Conservation (phyloP, 2,113 vertebrate genomes). For the Mormyrus iriodes region DNA sequence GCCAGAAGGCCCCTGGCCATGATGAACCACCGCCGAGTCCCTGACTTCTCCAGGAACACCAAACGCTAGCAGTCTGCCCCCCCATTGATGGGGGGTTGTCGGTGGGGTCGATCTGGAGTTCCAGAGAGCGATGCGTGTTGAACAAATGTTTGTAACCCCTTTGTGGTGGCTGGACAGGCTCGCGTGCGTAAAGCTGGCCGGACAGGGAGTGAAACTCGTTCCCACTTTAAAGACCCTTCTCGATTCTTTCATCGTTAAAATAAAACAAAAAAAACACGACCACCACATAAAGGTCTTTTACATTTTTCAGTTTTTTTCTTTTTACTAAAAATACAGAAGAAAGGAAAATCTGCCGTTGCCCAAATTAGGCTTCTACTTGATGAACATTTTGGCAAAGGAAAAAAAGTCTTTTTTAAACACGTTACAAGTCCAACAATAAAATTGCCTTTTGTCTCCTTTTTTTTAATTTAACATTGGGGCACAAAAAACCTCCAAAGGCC, state of each 20-base stretch:
- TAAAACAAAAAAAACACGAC: conserved; percentile 32
- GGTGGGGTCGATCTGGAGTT: background rate
- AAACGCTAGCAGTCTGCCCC: background rate
- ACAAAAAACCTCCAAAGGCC: background rate
- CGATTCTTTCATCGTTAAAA: conserved; percentile 45
- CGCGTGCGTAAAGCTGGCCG: background rate
- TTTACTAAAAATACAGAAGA: background rate
- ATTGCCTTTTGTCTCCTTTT: background rate
- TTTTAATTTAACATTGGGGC: background rate
- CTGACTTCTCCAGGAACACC: background rate
- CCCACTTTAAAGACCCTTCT: conserved; percentile 33
- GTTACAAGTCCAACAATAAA: background rate
- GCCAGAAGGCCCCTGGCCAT: background rate
- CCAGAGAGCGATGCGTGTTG: conserved; percentile 37
- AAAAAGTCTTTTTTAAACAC: background rate
- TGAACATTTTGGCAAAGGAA: background rate
- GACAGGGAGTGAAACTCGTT: conserved; percentile 34
- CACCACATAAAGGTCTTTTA: conserved; percentile 25
- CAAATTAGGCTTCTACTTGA: background rate
- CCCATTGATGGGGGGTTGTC: background rate
- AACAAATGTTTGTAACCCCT: conserved; percentile 60
- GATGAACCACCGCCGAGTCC: background rate
- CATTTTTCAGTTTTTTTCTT: conserved; percentile 20
- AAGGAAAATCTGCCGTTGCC: background rate
- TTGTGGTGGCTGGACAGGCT: conserved; percentile 49